Evolutionary conservation across 2,113 vertebrate species (phyloP).

Genomic region (Hipposideros armiger): DNA sequence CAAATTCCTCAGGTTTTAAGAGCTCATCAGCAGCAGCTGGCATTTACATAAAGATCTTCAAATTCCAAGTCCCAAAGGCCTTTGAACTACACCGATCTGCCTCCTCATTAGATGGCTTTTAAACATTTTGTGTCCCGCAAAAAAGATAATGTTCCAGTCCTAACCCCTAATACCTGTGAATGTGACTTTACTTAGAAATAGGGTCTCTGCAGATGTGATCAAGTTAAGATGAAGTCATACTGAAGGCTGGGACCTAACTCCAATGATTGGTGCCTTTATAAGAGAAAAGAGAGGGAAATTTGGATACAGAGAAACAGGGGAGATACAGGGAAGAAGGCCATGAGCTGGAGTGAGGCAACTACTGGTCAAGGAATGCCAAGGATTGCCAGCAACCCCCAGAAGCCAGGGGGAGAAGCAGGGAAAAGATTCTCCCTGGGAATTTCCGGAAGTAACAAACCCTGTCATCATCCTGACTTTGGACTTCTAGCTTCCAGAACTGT

Average conservation of each 20-base stretch:
- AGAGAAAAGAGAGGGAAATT: neutral
- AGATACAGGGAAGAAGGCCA: neutral
- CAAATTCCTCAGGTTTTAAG: neutral
- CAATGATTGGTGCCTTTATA: neutral
- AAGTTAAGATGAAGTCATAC: neutral
- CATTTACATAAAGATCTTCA: neutral
- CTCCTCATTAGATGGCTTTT: neutral
- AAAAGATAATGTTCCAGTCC: neutral
- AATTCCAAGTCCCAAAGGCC: neutral
- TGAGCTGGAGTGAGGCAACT: neutral
- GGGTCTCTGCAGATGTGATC: neutral
- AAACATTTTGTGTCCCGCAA: neutral
- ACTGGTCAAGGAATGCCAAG: neutral
- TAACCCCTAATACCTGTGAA: neutral
- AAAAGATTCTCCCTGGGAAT: neutral
- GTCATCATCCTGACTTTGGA: neutral
- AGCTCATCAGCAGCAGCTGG: neutral
- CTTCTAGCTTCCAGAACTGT: neutral
- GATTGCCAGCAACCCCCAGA: no score
- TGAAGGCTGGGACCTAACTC: neutral
- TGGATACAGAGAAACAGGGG: neutral
- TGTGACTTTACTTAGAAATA: neutral
- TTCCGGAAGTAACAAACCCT: neutral
- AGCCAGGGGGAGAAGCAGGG: neutral
- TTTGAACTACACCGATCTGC: neutral